Evolutionary conservation across 2,113 vertebrate species (phyloP), one percentile per base, ranked within the genome.

Genomic region (Rhinolophus ferrumequinum): DNA sequence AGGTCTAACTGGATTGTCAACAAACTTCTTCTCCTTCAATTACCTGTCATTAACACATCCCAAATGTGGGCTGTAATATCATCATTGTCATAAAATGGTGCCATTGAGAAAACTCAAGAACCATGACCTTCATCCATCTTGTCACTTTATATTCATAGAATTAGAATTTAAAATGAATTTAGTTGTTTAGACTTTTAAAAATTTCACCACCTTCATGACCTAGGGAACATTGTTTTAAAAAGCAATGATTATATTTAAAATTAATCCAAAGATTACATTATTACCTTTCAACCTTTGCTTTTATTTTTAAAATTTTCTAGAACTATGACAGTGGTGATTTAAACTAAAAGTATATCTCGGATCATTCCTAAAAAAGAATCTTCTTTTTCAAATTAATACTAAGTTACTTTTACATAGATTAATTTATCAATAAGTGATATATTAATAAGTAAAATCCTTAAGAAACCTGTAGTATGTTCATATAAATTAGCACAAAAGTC

Each of bases 131-230:
- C 41, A 93, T 52, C 2, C 24, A 88, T 44, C 6, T 50, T 72
- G 33, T 15, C 30, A 3, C 60, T 66, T 73, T 35, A 58, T 38
- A 93, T 44, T 66, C 12, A 67, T 14, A 77, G 50, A 93, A 82
- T 97, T 75, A 54, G n/a, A 96, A 93, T 64, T 88, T 33, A 72
- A 94, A 88, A 67, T 30, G 1, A 80, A 76, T 24, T 54, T 44
- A 9, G 24, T 85, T 79, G 64, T 64, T 90, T 69, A 90, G 15
- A 95, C 77, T 64, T 89, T 83, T 3, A 79, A 89, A 86, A 76
- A 70, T 18, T 50, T 69, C 38, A 10, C 8, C 19, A 47, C 22
- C 35, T 90, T 80, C 28, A 35, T 24, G 38, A 60, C 8, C 35
- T 8, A 88, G 9, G 89, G 24, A 86, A 88, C 2, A 69, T 24